phyloP scores from a whole-genome alignment of 1,140 invertebrate genomes.

The Trichomalopsis sarcophagae region DNA sequence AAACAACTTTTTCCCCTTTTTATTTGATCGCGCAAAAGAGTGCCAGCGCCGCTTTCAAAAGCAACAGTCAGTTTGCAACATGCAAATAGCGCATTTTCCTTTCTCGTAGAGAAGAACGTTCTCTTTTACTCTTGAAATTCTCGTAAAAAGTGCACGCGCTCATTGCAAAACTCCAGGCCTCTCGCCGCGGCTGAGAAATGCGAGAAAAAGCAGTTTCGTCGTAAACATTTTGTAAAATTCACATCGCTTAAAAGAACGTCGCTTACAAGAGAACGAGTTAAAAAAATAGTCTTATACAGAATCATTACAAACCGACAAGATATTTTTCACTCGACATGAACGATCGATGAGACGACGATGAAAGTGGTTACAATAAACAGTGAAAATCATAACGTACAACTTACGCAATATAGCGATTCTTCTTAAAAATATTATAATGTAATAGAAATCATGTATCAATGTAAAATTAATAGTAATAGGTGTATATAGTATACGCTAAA shows the following conservation, averaged over 20 bases:
- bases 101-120: not conserved
- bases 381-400: not conserved
- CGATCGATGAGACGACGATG: not conserved
- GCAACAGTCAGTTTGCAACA: conserved; percentile 26
- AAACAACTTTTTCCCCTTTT: not conserved
- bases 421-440: not conserved
- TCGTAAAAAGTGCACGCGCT: not conserved
- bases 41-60: not conserved
- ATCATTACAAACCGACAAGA: not conserved
- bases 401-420: not conserved
- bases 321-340: not conserved
- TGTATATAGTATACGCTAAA: not conserved
- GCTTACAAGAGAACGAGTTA: not conserved
- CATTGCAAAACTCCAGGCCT: not conserved
- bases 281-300: not conserved
- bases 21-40: not conserved
- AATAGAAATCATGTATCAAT: not conserved
- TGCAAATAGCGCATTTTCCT: conserved; percentile 18
- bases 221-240: not conserved
- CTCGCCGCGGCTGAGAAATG: not conserved
- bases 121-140: not conserved
- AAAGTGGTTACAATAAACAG: not conserved
- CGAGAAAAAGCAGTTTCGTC: not conserved
- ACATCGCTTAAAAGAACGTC: not conserved
- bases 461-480: not conserved